phyloP scores from a whole-genome alignment of 2,113 vertebrate genomes.

The Bambusicola thoracicus region DNA sequence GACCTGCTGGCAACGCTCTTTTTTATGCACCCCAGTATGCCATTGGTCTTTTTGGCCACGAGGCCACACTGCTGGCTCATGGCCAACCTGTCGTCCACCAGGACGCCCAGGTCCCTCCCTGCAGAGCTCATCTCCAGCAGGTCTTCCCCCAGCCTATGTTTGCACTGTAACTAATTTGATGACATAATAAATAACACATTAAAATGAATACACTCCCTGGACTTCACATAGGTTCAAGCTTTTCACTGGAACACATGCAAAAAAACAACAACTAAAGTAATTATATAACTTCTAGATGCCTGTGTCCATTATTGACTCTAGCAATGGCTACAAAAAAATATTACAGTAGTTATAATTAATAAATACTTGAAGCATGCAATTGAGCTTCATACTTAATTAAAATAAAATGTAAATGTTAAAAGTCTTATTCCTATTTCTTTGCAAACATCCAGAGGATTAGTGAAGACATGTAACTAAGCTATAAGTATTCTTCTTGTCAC shows the following conservation, averaged over 20 bases:
- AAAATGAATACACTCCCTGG: too few species aligned
- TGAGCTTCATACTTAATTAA: not conserved
- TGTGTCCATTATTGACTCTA: not conserved
- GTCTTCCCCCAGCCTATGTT: too few species aligned
- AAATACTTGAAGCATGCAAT: not conserved
- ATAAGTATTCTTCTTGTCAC: not conserved
- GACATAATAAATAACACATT: too few species aligned
- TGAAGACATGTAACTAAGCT: not conserved
- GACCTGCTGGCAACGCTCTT: too few species aligned
- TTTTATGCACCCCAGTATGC: too few species aligned
- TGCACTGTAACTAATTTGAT: too few species aligned
- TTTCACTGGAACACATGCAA: not conserved
- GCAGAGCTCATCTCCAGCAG: too few species aligned
- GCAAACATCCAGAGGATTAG: not conserved
- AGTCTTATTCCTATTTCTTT: not conserved
- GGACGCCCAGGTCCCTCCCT: too few species aligned
- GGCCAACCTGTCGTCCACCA: too few species aligned
- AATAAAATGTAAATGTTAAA: not conserved
- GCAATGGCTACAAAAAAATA: not conserved
- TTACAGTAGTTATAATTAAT: not conserved
- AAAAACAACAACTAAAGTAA: not conserved
- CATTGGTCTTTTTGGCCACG: too few species aligned
- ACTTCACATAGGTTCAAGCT: accelerated
- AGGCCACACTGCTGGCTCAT: too few species aligned
- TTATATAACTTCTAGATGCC: not conserved